Base-by-base conservation (phyloP, 2,888 invertebrate species). In the Drosophila birchii region DNA sequence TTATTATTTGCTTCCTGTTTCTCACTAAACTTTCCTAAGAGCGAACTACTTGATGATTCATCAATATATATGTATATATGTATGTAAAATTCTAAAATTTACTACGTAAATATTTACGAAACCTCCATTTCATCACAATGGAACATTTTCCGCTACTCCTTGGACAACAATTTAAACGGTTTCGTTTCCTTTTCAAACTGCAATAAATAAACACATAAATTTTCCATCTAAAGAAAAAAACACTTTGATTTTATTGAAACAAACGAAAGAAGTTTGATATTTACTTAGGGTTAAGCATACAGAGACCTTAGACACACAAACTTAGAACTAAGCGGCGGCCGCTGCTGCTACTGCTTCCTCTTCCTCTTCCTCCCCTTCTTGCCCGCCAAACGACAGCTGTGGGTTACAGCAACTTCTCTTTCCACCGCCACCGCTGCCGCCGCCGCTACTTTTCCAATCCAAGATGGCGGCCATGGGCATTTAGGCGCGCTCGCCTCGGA, bases 401-500 rank as follows among this genome's bases (percentile, higher is more conserved):
- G 76, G 70, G 76, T 78, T 66, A 58, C 51, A 53, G 36, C 36
- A 53, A 36, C 23, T 68, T 58, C 47, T 49, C 54, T 51, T 76
- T 56, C 29, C 49, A 69, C 75, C 60, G 73, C 70, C 69, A 53
- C 63, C 68, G 67, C 56, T 51, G 44, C 75, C 29, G 29, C n/a
- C 64, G 66, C 44, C 56, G 75, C 72, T 67, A 79, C 61, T 73
- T 75, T 78, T 79, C 80, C 78, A 81, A 86, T 82, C 74, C 72
- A 86, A 86, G 79, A 88, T 88, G 86, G 88, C 88, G 88, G 86
- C 62, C 69, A 49, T 34, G 51, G 63, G 29, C 49, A 58, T 58
- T 96, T 97, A 97, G 94, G 97, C 97, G 93, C 98, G 96, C 94
- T 98, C 98, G 85, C 98, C 98, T 92, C 98, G 96, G 93, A 98